These are phyloP conservation scores for Atethmia centrago DNA, from an alignment of 2,888 invertebrate genomes.

Conservation along the genomic window DNA sequence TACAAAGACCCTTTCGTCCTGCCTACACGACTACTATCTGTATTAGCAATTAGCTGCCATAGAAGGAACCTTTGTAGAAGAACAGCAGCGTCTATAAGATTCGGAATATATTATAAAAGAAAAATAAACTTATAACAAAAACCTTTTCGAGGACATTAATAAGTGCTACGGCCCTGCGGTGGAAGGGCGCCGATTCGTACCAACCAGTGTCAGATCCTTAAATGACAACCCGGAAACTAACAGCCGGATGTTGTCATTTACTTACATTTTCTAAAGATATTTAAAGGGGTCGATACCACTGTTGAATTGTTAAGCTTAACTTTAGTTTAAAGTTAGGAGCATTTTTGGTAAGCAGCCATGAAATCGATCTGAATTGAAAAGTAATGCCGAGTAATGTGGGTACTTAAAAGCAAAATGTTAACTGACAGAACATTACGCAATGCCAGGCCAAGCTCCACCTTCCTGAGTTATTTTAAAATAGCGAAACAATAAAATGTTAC, in stretches of 20 bases:
- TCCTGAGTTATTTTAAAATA: slow-evolving; percentile 40
- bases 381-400: not conserved
- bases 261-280: slow-evolving; percentile 34
- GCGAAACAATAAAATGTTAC: slow-evolving; percentile 55
- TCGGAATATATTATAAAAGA: slow-evolving; percentile 1
- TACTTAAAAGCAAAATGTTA: not conserved
- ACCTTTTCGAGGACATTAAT: slow-evolving; percentile 64
- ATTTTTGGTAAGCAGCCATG: not conserved
- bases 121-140: slow-evolving; percentile 54
- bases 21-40: not conserved
- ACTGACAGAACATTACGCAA: slow-evolving; percentile 22
- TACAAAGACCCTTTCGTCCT: slow-evolving; percentile 29
- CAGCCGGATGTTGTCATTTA: slow-evolving; percentile 34
- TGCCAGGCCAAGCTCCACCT: slow-evolving; percentile 40
- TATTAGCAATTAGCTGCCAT: slow-evolving; percentile 1
- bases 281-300: slow-evolving; percentile 9
- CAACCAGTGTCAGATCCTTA: slow-evolving; percentile 71
- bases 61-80: too few species aligned
- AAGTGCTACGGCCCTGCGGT: slow-evolving; percentile 46
- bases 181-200: slow-evolving; percentile 71
- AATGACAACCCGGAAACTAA: slow-evolving; percentile 55
- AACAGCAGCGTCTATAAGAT: not conserved
- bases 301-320: slow-evolving; percentile 4
- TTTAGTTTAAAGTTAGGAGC: not conserved
- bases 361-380: not conserved